Conservation (phyloP, 2,113 vertebrate genomes). For the Malurus cyaneus region DNA sequence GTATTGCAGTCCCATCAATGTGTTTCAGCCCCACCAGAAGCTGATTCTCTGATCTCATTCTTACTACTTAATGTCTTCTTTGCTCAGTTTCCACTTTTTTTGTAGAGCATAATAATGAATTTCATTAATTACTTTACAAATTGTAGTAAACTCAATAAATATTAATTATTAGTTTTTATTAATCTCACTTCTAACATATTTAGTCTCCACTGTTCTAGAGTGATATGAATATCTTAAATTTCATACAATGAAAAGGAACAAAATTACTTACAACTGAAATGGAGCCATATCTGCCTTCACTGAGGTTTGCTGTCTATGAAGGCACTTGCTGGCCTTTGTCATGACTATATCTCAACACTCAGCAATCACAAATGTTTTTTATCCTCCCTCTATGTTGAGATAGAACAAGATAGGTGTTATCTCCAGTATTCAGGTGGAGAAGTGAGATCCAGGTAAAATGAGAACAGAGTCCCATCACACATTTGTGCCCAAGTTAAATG, state of each 20-base stretch:
- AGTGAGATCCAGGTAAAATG: neutral
- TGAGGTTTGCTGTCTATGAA: neutral
- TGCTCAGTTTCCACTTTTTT: neutral
- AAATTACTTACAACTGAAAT: neutral
- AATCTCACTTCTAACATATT: neutral
- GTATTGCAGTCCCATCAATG: neutral
- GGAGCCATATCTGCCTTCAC: neutral
- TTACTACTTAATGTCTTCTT: neutral
- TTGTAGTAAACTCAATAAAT: neutral
- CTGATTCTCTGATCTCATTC: neutral
- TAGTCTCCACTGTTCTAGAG: neutral
- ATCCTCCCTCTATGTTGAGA: neutral
- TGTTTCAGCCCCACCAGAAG: neutral
- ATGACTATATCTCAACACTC: neutral
- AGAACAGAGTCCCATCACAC: neutral
- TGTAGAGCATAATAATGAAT: neutral
- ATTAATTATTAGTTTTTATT: neutral
- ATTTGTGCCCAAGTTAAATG: neutral
- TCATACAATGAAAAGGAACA: neutral
- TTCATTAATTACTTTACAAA: neutral
- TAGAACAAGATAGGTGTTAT: neutral
- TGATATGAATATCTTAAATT: neutral
- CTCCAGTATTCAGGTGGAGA: neutral
- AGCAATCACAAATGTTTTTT: neutral
- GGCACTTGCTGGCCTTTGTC: neutral